These are phyloP conservation scores for Torymus auratus DNA, from an alignment of 2,888 invertebrate genomes.

Conservation along the genomic window DNA sequence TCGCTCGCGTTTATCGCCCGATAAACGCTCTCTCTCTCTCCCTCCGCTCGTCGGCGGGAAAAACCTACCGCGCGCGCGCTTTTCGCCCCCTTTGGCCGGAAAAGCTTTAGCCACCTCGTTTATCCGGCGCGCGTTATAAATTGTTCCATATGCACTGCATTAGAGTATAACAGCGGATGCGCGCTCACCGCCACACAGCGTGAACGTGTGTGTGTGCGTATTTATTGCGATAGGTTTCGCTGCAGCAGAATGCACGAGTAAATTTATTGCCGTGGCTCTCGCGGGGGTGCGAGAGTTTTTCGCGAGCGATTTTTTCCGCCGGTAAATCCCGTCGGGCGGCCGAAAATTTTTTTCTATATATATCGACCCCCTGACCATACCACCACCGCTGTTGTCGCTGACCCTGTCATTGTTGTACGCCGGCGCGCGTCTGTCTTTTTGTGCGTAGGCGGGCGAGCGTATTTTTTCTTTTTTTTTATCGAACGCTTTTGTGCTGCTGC, in stretches of 20 bases:
- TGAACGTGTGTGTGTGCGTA: constrained; percentile 65
- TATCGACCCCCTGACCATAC: no score
- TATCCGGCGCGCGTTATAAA: constrained; percentile 68
- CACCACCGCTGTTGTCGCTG: no score
- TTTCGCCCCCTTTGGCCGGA: constrained; percentile 44
- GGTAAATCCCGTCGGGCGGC: no score
- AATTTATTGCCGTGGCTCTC: constrained; percentile 69
- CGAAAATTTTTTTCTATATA: no score
- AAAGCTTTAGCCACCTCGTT: constrained; percentile 56
- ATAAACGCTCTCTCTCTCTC: constrained; percentile 19
- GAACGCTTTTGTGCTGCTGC: background rate
- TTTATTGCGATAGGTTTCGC: constrained; percentile 75
- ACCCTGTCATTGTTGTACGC: no score
- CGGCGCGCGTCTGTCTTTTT: no score
- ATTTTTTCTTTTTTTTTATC: background rate
- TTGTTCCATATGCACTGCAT: constrained; percentile 74
- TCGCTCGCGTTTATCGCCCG: constrained; percentile 40
- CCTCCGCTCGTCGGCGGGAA: constrained; percentile 29
- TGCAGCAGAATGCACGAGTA: constrained; percentile 69
- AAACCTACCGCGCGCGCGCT: constrained; percentile 37
- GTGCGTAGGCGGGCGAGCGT: background rate
- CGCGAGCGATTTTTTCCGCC: background rate
- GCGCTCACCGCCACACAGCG: background rate
- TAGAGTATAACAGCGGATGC: constrained; percentile 67
- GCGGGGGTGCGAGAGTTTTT: background rate